Conservation (phyloP, 2,797 vertebrate genomes). For the Lithobates pipiens region DNA sequence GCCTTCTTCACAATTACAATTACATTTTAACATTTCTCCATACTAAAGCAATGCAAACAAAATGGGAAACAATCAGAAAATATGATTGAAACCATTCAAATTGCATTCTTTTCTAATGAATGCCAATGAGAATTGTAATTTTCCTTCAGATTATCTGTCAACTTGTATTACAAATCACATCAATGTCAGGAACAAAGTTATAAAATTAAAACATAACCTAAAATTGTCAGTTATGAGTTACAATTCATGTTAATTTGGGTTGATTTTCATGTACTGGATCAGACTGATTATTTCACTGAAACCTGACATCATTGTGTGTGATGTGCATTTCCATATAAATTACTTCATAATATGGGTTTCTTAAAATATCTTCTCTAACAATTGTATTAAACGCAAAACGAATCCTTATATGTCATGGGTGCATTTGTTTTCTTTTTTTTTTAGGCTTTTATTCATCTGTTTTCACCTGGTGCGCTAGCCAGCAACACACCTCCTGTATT, state of each 20-base stretch:
- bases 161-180: background rate
- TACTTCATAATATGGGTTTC: background rate
- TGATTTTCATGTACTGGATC: background rate
- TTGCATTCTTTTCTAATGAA: background rate
- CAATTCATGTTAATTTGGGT: background rate
- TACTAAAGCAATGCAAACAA: background rate
- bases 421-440: too few species aligned
- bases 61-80: background rate
- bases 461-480: too few species aligned
- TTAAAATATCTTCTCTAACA: background rate
- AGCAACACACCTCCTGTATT: too few species aligned
- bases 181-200: background rate
- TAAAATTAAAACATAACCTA: background rate
- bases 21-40: background rate
- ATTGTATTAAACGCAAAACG: too few species aligned
- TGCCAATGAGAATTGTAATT: background rate
- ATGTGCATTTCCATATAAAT: slow-evolving; percentile 4
- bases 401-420: too few species aligned
- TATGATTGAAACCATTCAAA: background rate
- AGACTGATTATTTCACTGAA: background rate
- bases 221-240: background rate
- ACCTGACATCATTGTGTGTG: background rate
- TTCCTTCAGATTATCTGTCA: background rate
- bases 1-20: background rate
- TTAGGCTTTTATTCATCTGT: too few species aligned